These are phyloP conservation scores for Agrotis exclamationis DNA, from an alignment of 2,888 invertebrate genomes.

Conservation along the genomic window DNA sequence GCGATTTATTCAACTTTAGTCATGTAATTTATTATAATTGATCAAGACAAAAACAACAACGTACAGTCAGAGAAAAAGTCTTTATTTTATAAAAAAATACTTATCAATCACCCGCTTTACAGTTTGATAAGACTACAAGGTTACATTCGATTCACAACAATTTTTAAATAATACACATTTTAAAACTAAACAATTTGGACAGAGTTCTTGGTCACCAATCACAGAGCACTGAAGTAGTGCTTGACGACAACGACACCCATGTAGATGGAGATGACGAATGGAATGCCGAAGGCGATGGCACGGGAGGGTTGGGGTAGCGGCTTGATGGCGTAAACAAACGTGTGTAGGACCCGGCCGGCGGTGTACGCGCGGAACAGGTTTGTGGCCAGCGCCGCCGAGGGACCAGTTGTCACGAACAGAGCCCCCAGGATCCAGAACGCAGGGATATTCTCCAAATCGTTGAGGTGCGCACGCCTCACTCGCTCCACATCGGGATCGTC, in stretches of 20 bases:
- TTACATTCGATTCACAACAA: not conserved
- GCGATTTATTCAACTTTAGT: not conserved
- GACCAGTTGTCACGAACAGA: constrained; percentile 91
- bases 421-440: constrained; percentile 91
- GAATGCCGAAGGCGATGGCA: constrained; percentile 75
- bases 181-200: not conserved
- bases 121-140: constrained; percentile 6
- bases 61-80: not conserved
- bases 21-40: not conserved
- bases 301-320: constrained; percentile 91
- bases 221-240: constrained; percentile 71
- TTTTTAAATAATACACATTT: constrained; percentile 2
- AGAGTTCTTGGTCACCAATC: constrained; percentile 37
- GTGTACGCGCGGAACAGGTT: constrained; percentile 86
- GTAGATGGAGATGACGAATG: constrained; percentile 76
- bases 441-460: constrained; percentile 94
- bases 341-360: constrained; percentile 90
- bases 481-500: constrained; percentile 84
- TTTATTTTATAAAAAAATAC: constrained; percentile 28
- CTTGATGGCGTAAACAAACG: constrained; percentile 92
- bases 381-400: constrained; percentile 76
- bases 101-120: not conserved
- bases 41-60: constrained; percentile 16
- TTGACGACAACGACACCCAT: constrained; percentile 79
- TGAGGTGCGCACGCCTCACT: constrained; percentile 91